These are phyloP conservation scores for Dendrolimus houi DNA, from an alignment of 2,888 invertebrate species.

Conservation along the genomic window DNA sequence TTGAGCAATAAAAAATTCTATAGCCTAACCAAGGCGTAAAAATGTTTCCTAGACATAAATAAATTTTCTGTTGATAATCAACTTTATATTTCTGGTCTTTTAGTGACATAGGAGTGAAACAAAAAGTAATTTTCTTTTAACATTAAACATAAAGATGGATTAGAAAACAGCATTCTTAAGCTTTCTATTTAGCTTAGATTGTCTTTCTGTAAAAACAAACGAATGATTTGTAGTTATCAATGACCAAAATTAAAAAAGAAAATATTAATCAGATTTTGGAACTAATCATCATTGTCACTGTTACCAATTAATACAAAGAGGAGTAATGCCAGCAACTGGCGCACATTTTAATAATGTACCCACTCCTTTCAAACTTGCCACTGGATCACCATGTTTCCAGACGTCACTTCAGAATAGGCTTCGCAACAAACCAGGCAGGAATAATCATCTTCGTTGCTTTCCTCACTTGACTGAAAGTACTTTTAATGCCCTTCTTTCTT, in stretches of 20 bases:
- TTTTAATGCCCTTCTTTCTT: conserved; percentile 12
- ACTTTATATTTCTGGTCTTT: conserved; percentile 11
- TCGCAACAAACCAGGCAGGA: conserved; percentile 20
- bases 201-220: conserved; percentile 4
- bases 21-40: conserved; percentile 9
- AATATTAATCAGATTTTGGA: conserved; percentile 1
- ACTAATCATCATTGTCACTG: conserved; percentile 4
- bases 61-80: conserved; percentile 12
- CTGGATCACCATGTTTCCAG: conserved; percentile 18
- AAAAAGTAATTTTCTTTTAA: not conserved
- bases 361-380: conserved; percentile 15
- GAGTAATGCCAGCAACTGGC: conserved; percentile 2
- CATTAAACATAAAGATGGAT: not conserved
- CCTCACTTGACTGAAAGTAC: conserved; percentile 17
- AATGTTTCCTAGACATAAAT: conserved; percentile 11
- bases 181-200: not conserved
- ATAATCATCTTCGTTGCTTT: conserved; percentile 17
- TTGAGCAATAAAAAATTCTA: conserved; percentile 15
- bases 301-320: conserved; percentile 2
- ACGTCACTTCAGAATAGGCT: conserved; percentile 18
- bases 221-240: conserved; percentile 10
- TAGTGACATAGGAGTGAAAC: conserved; percentile 5
- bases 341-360: conserved; percentile 9
- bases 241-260: not conserved
- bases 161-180: conserved; percentile 1